Evolutionary conservation across 2,113 vertebrate genomes (phyloP).

Genomic region (Ciconia stormi): DNA sequence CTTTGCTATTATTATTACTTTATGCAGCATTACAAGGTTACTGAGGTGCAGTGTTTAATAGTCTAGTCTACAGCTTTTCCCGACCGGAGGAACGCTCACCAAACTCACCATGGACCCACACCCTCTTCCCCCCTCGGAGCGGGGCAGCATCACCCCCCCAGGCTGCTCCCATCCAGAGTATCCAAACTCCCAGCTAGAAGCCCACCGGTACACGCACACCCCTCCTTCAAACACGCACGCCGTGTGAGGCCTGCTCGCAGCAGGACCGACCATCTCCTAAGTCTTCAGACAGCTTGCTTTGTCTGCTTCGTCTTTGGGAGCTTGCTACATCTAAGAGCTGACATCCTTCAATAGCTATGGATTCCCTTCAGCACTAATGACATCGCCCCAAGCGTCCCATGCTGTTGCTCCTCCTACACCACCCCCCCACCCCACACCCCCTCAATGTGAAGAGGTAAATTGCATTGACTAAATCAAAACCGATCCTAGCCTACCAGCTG

Average conservation of each 20-base stretch:
- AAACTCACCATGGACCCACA: conserved; percentile 57
- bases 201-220: fast-evolving
- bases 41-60: conserved; percentile 89
- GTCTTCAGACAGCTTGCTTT: background rate
- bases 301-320: background rate
- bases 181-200: background rate
- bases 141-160: background rate
- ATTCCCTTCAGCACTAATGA: background rate
- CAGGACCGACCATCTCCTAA: background rate
- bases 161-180: background rate
- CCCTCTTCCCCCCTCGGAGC: fast-evolving
- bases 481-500: conserved; percentile 34
- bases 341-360: background rate
- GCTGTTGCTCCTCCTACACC: background rate
- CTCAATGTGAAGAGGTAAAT: conserved; percentile 15
- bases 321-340: background rate
- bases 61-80: conserved; percentile 72
- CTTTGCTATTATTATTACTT: conserved; percentile 85
- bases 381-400: background rate
- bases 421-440: background rate
- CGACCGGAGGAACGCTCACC: conserved; percentile 74
- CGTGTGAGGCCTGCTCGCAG: background rate
- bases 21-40: conserved; percentile 93
- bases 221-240: background rate
- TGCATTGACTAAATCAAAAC: background rate